These are phyloP conservation scores for Ips nitidus DNA, from an alignment of 1,140 invertebrate species.

Conservation along the genomic window DNA sequence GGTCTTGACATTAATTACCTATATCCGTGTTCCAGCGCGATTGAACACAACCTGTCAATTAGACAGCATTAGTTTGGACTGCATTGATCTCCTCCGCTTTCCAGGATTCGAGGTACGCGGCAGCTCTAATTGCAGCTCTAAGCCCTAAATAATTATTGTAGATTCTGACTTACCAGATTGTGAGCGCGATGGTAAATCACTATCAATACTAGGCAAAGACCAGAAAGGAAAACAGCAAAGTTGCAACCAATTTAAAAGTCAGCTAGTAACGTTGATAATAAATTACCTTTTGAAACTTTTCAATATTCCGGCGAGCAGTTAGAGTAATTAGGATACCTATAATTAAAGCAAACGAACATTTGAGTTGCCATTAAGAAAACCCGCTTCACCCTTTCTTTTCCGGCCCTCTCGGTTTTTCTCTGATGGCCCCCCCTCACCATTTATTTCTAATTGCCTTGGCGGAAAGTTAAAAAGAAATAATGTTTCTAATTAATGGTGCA, in stretches of 20 bases:
- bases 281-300: constrained; percentile 28
- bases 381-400: constrained; percentile 25
- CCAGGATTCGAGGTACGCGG: constrained; percentile 8
- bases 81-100: constrained; percentile 19
- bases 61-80: constrained; percentile 49
- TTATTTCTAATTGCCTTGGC: constrained; percentile 27
- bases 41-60: constrained; percentile 54
- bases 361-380: constrained; percentile 34
- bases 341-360: constrained; percentile 34
- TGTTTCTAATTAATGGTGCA: constrained; percentile 45
- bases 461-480: constrained; percentile 43
- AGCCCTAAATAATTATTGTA: not conserved
- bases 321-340: constrained; percentile 32
- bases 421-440: not conserved
- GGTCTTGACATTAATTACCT: constrained; percentile 54
- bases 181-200: no score
- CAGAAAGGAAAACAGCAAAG: no score
- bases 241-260: not conserved
- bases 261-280: constrained; percentile 15
- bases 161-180: no score
- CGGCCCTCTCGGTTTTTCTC: constrained; percentile 27
- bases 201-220: no score
- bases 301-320: constrained; percentile 21
- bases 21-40: constrained; percentile 52
- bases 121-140: constrained; percentile 16